Percentiles rank a stretch among this genome's conserved stretches.
phyloP scores from a whole-genome alignment of 2,888 invertebrate species.

The Vandiemenella viatica region DNA sequence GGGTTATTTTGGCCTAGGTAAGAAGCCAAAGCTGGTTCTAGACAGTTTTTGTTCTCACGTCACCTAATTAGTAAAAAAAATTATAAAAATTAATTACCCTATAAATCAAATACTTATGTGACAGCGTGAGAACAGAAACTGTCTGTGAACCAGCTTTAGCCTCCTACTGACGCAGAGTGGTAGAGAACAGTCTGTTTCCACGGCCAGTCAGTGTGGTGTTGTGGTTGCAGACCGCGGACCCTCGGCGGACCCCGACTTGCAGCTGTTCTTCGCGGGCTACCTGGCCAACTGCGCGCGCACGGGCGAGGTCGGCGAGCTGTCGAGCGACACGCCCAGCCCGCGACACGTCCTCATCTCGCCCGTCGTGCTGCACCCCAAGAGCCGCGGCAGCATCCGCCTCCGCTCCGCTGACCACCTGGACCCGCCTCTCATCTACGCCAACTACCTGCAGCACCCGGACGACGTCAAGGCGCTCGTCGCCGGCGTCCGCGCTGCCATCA shows the following conservation, averaged over 20 bases:
- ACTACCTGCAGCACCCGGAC: constrained; percentile 52
- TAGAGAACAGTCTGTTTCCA: no score
- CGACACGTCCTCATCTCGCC: constrained; percentile 34
- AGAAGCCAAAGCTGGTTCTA: no score
- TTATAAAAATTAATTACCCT: no score
- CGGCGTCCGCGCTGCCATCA: constrained; percentile 42
- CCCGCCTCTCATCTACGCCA: constrained; percentile 59
- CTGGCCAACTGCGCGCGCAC: constrained; percentile 41
- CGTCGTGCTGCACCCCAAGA: constrained; percentile 48
- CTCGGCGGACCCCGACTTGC: constrained; percentile 41
- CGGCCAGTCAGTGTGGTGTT: no score
- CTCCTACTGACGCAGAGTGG: no score
- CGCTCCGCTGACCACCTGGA: constrained; percentile 49
- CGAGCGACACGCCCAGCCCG: constrained; percentile 27
- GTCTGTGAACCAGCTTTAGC: no score
- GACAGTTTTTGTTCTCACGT: no score
- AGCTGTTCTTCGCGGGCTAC: constrained; percentile 50
- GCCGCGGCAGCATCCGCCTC: constrained; percentile 46
- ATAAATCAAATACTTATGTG: no score
- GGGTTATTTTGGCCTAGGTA: no score
- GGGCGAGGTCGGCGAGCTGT: constrained; percentile 35
- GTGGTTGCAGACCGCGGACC: no score
- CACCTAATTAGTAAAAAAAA: no score
- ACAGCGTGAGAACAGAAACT: no score
- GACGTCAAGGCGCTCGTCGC: constrained; percentile 49